These are phyloP conservation scores for Brienomyrus longianalis DNA, from an alignment of 2,113 vertebrate species.

Conservation along the genomic window DNA sequence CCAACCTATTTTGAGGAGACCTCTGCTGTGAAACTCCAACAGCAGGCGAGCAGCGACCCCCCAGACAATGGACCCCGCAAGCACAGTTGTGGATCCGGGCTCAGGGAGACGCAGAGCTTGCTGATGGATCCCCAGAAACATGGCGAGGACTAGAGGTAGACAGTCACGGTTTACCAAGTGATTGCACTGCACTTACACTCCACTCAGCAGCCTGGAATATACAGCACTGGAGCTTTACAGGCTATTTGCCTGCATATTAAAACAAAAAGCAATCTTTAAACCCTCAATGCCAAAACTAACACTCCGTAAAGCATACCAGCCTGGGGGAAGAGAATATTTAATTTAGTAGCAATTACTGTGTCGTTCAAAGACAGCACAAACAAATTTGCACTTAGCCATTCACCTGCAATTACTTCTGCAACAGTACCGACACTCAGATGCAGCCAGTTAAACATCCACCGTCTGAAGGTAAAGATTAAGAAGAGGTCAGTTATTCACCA, in stretches of 20 bases:
- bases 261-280: not conserved
- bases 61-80: constrained; percentile 73
- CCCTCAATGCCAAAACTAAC: not conserved
- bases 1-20: constrained; percentile 28
- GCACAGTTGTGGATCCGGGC: constrained; percentile 62
- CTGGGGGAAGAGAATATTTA: not conserved
- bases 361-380: not conserved
- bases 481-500: not conserved
- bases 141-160: constrained; percentile 50
- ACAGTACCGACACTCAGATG: constrained; percentile 67
- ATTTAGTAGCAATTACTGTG: not conserved
- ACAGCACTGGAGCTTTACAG: not conserved
- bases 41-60: constrained; percentile 63
- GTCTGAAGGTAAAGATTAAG: constrained; percentile 50
- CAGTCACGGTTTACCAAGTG: not conserved
- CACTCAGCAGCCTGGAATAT: not conserved
- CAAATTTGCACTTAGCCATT: constrained; percentile 34
- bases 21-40: constrained; percentile 62
- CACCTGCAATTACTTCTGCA: constrained; percentile 74
- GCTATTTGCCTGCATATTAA: not conserved
- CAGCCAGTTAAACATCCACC: constrained; percentile 73
- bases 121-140: constrained; percentile 75
- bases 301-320: not conserved
- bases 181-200: not conserved
- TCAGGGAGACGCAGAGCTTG: constrained; percentile 65